These are phyloP conservation scores for Dendroctonus valens DNA, from an alignment of 1,140 invertebrate species.

Conservation along the genomic window DNA sequence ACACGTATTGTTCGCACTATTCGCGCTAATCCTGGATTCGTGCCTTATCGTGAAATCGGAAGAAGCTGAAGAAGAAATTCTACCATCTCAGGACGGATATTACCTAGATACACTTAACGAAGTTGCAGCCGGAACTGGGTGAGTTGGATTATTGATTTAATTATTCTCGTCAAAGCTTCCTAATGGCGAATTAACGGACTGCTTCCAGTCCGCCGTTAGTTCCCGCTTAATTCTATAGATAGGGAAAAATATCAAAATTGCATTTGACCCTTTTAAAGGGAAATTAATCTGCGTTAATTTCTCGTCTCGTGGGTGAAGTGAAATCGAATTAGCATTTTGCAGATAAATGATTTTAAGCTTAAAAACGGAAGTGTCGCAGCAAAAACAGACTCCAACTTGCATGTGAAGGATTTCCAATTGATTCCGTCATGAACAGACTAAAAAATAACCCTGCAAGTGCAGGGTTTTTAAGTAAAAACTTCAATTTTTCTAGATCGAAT, in stretches of 20 bases:
- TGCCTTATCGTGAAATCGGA: neutral
- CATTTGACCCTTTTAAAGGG: constrained; percentile 3
- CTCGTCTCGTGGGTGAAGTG: too few species aligned
- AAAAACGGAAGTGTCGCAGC: too few species aligned
- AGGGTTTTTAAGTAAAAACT: too few species aligned
- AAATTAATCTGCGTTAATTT: neutral
- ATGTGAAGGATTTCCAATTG: too few species aligned
- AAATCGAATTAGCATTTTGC: too few species aligned
- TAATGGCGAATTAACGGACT: constrained; percentile 11
- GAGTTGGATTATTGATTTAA: constrained; percentile 21
- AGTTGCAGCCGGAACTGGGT: constrained; percentile 23
- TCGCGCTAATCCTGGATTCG: too few species aligned
- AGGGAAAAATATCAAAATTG: constrained; percentile 7
- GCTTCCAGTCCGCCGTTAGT: neutral
- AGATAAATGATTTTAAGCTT: too few species aligned
- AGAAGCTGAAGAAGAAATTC: constrained; percentile 10
- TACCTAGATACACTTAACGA: constrained; percentile 32
- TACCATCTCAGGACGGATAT: constrained; percentile 22
- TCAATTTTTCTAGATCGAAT: too few species aligned
- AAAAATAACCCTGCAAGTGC: too few species aligned
- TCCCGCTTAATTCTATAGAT: neutral
- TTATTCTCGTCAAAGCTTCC: constrained; percentile 11
- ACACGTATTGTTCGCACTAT: too few species aligned
- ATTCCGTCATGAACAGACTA: too few species aligned
- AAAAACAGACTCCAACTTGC: too few species aligned